These are phyloP conservation scores for Yponomeuta plumbellus DNA, from an alignment of 2,888 invertebrate genomes.

Conservation along the genomic window DNA sequence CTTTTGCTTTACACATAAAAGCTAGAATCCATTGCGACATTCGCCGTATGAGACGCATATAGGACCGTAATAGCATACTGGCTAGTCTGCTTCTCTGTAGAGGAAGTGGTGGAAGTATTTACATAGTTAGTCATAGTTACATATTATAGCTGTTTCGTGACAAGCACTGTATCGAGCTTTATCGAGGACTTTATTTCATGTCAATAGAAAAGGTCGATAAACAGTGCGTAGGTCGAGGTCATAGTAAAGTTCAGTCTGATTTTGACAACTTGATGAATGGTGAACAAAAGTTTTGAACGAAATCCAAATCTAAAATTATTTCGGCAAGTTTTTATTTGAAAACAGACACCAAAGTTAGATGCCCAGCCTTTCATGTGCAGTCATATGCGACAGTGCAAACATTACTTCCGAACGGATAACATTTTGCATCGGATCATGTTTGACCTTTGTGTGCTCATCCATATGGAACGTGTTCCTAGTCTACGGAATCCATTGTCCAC, in stretches of 20 bases:
- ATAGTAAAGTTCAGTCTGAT: neutral
- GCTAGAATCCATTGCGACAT: neutral
- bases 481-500: slow-evolving; percentile 69
- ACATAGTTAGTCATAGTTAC: neutral
- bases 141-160: neutral
- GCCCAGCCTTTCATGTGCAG: neutral
- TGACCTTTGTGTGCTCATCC: slow-evolving; percentile 66
- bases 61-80: neutral
- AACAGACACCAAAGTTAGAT: neutral
- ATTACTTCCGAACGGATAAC: slow-evolving; percentile 28
- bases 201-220: too few species aligned
- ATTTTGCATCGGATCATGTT: slow-evolving; percentile 43
- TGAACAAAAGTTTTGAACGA: too few species aligned
- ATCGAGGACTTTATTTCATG: neutral
- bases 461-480: slow-evolving; percentile 69
- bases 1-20: neutral
- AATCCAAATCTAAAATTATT: too few species aligned
- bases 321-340: too few species aligned
- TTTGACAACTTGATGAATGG: neutral
- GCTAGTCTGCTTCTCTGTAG: neutral
- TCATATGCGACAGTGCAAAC: neutral
- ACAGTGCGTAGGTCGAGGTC: neutral
- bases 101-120: neutral
- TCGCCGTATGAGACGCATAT: too few species aligned
- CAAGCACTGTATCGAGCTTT: neutral